These are phyloP conservation scores for Corella eumyota DNA, from an alignment of 23 tunicate genomes.

Conservation along the genomic window DNA sequence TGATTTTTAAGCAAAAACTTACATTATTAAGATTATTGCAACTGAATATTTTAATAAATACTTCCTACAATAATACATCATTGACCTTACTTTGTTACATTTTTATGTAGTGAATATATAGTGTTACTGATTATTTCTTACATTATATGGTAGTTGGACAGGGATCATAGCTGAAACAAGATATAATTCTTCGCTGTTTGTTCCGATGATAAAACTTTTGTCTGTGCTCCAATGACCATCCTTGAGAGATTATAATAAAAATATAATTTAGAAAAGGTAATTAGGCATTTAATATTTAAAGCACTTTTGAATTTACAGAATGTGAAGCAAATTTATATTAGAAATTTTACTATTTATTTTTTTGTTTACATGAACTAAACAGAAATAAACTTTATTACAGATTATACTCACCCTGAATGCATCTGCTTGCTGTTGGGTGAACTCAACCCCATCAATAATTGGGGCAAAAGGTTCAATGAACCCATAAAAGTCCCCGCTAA, in stretches of 20 bases:
- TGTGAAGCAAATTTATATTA: too few species aligned
- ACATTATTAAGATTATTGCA: too few species aligned
- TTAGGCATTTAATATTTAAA: too few species aligned
- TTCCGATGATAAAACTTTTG: conserved; percentile 48
- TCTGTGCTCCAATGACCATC: conserved; percentile 51
- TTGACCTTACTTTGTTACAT: too few species aligned
- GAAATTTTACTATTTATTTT: too few species aligned
- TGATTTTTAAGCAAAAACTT: too few species aligned
- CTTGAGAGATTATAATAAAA: conserved; percentile 6
- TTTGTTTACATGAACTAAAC: too few species aligned
- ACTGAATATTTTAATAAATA: too few species aligned
- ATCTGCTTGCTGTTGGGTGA: conserved; percentile 51
- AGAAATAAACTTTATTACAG: background rate
- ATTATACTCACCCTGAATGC: conserved; percentile 23
- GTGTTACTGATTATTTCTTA: conserved; percentile 3
- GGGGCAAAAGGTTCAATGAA: conserved; percentile 79
- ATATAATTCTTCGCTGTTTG: conserved; percentile 38
- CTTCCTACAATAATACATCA: too few species aligned
- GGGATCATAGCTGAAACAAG: conserved; percentile 66
- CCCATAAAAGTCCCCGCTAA: conserved; percentile 30
- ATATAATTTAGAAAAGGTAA: too few species aligned
- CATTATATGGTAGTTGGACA: conserved; percentile 35
- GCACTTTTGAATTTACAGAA: too few species aligned
- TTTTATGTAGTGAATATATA: too few species aligned
- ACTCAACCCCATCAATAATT: conserved; percentile 70